Evolutionary conservation across 1,140 invertebrate species (phyloP).

Genomic region (Cheumatopsyche charites): DNA sequence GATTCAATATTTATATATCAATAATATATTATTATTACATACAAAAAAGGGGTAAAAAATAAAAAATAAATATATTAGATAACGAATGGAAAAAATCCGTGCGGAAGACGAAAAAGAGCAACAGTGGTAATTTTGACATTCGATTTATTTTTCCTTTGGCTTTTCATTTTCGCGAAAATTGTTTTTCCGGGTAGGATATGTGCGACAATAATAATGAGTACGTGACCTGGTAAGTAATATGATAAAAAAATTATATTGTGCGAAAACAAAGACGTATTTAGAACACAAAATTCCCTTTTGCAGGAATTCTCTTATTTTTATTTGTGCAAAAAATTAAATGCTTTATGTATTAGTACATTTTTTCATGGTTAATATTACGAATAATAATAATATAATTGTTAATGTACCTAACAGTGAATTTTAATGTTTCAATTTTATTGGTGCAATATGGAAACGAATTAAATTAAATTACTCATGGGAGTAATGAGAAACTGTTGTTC

Average conservation of each 20-base stretch:
- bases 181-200: conserved; percentile 7
- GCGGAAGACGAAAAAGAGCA: neutral
- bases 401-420: too few relatives aligned
- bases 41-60: neutral
- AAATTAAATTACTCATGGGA: too few relatives aligned
- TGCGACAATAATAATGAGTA: conserved; percentile 12
- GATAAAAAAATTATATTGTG: too few relatives aligned
- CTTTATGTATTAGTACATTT: too few relatives aligned
- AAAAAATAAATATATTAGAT: neutral
- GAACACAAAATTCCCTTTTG: too few relatives aligned
- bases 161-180: conserved; percentile 23
- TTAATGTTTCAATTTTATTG: too few relatives aligned
- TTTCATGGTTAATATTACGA: too few relatives aligned
- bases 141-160: conserved; percentile 20
- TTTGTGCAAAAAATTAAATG: too few relatives aligned
- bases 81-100: conserved; percentile 7
- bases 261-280: too few relatives aligned
- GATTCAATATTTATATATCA: neutral
- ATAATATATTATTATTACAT: neutral
- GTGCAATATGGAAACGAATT: conserved; percentile 5
- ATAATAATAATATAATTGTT: too few relatives aligned
- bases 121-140: conserved; percentile 2
- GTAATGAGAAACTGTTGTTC: too few relatives aligned
- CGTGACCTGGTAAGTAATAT: conserved; percentile 1
- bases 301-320: too few relatives aligned